These are phyloP conservation scores for Harpagus bidentatus DNA, from an alignment of 2,113 vertebrate species.

Conservation along the genomic window DNA sequence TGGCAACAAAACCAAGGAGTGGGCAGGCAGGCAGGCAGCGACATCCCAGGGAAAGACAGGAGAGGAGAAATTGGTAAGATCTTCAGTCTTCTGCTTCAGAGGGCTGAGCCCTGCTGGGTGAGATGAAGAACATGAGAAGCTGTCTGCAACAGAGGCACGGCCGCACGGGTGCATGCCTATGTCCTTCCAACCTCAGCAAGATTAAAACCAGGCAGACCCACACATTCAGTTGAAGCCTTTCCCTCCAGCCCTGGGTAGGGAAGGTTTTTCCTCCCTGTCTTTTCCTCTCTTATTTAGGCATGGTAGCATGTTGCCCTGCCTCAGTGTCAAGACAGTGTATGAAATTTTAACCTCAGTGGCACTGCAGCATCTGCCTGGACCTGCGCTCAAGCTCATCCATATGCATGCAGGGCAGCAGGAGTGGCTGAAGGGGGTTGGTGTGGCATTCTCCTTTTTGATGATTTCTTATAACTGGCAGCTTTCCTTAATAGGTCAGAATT, in stretches of 20 bases:
- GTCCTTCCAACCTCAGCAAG: neutral
- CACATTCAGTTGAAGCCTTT: neutral
- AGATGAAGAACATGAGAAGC: neutral
- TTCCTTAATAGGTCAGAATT: neutral
- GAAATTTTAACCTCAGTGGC: neutral
- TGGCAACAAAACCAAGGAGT: neutral
- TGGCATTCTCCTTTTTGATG: neutral
- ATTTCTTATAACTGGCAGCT: neutral
- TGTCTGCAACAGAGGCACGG: rapidly evolving
- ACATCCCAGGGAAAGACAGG: neutral
- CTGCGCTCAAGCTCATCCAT: neutral
- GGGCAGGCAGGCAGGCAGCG: neutral
- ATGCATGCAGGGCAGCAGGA: neutral
- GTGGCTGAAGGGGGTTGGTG: neutral
- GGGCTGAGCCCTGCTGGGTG: neutral
- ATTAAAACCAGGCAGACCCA: neutral
- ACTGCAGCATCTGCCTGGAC: neutral
- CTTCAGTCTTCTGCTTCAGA: neutral
- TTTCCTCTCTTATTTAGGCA: neutral
- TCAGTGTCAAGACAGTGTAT: neutral
- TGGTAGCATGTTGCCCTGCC: neutral
- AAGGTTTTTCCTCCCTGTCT: neutral
- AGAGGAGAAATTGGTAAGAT: neutral
- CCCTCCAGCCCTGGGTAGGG: rapidly evolving
- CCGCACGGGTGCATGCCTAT: rapidly evolving